Percentiles rank a stretch among this genome's conserved stretches.
These are phyloP conservation scores for Sarcophaga bullata DNA, from an alignment of 1,140 invertebrate genomes.

Conservation along the genomic window DNA sequence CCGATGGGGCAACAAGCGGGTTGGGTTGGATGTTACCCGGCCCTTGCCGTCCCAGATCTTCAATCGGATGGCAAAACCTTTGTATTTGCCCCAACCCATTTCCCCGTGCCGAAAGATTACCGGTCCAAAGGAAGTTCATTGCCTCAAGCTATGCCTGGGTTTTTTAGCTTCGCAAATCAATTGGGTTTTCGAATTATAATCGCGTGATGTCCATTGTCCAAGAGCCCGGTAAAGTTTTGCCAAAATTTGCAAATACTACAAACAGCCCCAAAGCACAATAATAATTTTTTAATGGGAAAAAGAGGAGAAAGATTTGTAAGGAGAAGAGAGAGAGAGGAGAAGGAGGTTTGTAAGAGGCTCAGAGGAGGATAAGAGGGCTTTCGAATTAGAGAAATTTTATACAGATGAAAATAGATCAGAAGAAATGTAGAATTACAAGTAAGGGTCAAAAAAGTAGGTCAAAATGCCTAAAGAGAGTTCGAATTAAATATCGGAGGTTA, in stretches of 20 bases:
- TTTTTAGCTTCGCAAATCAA: conserved; percentile 84
- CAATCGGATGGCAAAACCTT: conserved; percentile 92
- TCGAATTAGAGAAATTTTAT: too few relatives aligned
- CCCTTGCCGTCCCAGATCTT: conserved; percentile 85
- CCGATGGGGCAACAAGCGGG: conserved; percentile 89
- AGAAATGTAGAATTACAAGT: too few relatives aligned
- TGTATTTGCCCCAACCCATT: conserved; percentile 94
- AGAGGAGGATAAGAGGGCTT: not conserved
- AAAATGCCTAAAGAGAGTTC: too few relatives aligned
- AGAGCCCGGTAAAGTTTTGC: conserved; percentile 95
- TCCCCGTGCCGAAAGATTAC: conserved; percentile 90
- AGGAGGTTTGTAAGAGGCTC: not conserved
- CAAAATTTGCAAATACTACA: conserved; percentile 60
- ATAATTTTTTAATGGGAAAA: not conserved
- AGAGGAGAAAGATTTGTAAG: conserved; percentile 27
- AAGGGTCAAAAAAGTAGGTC: not conserved
- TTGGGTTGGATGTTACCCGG: conserved; percentile 91
- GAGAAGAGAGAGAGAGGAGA: not conserved
- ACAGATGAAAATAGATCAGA: too few relatives aligned
- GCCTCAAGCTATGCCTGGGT: conserved; percentile 93
- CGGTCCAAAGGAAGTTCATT: conserved; percentile 92
- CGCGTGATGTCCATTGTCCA: conserved; percentile 91
- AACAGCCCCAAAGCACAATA: conserved; percentile 36
- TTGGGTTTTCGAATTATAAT: conserved; percentile 91
- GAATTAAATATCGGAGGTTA: not conserved